Conservation (phyloP, 2,888 invertebrate species). For the Meteorus cinctellus region DNA sequence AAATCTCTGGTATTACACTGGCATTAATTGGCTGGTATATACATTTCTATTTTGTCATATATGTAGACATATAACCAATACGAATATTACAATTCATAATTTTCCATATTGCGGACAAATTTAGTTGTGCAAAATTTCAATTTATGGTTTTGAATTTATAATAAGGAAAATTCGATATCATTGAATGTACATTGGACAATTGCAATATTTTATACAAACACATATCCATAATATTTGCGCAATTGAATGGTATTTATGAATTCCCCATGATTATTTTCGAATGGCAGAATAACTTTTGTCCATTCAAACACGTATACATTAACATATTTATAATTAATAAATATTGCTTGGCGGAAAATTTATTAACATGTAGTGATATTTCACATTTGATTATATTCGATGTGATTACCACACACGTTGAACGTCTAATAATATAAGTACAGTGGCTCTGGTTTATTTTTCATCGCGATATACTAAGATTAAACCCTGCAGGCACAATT, state of each 20-base stretch:
- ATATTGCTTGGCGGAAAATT: no score
- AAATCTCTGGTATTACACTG: neutral
- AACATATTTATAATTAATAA: neutral
- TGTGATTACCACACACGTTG: slow-evolving; percentile 3
- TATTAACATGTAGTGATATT: no score
- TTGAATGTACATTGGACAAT: neutral
- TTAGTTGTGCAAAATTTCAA: neutral
- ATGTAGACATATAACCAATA: neutral
- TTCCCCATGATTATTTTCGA: neutral
- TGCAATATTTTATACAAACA: no score
- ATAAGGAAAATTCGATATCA: neutral
- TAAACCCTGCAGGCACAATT: slow-evolving; percentile 70
- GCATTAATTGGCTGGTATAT: neutral
- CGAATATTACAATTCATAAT: neutral
- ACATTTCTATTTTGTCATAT: neutral
- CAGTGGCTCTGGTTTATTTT: slow-evolving; percentile 16
- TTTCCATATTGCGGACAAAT: neutral
- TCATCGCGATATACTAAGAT: slow-evolving; percentile 62
- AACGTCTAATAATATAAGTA: slow-evolving; percentile 20
- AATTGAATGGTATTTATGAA: neutral
- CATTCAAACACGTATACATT: no score
- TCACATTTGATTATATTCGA: no score
- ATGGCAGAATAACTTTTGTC: no score
- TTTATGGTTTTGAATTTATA: neutral
- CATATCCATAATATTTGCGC: neutral